Evolutionary conservation across 2,888 invertebrate species (phyloP).

Genomic region (Crematogaster levior): DNA sequence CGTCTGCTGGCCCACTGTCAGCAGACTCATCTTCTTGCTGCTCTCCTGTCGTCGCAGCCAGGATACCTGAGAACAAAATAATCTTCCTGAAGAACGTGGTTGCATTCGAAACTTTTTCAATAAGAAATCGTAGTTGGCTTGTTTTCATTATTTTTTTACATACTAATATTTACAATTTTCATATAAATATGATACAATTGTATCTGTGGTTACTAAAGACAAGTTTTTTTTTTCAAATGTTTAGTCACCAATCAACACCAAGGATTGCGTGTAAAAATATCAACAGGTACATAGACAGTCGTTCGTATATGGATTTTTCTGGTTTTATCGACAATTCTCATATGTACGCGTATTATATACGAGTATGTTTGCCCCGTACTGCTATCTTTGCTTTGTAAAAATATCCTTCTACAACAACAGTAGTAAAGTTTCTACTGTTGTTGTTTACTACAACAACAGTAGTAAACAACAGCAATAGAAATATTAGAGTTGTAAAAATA

Average conservation of each 20-base stretch:
- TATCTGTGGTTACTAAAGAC: background rate
- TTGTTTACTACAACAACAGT: too few species aligned
- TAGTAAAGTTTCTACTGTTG: too few species aligned
- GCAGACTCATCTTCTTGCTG: constrained; percentile 88
- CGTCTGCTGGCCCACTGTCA: constrained; percentile 89
- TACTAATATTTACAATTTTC: too few species aligned
- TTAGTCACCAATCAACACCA: background rate
- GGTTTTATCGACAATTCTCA: constrained; percentile 21
- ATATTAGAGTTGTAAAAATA: too few species aligned
- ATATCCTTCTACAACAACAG: background rate
- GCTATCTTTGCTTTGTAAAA: background rate
- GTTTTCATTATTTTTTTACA: background rate
- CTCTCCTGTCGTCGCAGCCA: constrained; percentile 90
- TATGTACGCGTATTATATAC: background rate
- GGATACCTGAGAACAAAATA: constrained; percentile 87
- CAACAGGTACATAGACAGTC: constrained; percentile 50
- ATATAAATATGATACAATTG: background rate
- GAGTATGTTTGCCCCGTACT: background rate
- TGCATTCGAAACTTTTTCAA: background rate
- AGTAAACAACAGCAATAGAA: too few species aligned
- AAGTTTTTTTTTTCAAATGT: background rate
- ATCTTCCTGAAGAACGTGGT: background rate
- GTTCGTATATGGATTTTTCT: constrained; percentile 1
- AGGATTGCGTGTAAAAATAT: constrained; percentile 41
- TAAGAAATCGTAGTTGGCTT: background rate